Conservation (phyloP, 2,888 invertebrate species). For the Synanthedon tipuliformis region DNA sequence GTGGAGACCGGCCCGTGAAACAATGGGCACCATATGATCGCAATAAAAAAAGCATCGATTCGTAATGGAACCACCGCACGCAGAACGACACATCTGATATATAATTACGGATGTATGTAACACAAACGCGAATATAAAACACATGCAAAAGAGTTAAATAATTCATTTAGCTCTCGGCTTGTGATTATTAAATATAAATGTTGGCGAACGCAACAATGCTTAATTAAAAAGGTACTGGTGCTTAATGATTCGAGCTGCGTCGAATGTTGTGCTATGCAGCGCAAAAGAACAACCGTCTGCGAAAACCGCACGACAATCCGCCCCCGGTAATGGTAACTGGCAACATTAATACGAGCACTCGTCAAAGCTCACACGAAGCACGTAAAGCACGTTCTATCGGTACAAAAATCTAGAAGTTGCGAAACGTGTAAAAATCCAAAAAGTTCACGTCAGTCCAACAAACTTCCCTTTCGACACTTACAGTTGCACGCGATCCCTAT, state of each 20-base stretch:
- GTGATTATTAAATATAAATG: constrained; percentile 14
- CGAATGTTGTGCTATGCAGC: not conserved
- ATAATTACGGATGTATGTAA: constrained; percentile 31
- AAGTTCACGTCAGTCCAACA: constrained; percentile 14
- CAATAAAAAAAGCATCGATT: constrained; percentile 47
- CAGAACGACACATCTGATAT: constrained; percentile 36
- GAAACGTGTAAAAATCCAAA: not conserved
- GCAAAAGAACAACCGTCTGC: not conserved
- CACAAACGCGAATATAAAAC: constrained; percentile 23
- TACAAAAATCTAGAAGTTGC: not conserved
- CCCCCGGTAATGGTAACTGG: not conserved
- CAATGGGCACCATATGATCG: constrained; percentile 46
- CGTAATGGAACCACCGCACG: constrained; percentile 27
- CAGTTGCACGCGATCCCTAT: constrained; percentile 25
- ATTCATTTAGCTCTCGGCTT: constrained; percentile 7
- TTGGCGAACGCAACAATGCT: constrained; percentile 35
- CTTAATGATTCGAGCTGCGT: constrained; percentile 28
- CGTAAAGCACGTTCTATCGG: not conserved
- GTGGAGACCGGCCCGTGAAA: constrained; percentile 32
- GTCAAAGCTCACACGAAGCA: not conserved
- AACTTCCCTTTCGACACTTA: constrained; percentile 23
- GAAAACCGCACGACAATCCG: not conserved
- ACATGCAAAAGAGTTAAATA: constrained; percentile 16
- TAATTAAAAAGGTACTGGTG: constrained; percentile 37
- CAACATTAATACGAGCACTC: not conserved